Base-by-base conservation (phyloP, 2,113 vertebrate genomes). In the Onychorhynchus coronatus region DNA sequence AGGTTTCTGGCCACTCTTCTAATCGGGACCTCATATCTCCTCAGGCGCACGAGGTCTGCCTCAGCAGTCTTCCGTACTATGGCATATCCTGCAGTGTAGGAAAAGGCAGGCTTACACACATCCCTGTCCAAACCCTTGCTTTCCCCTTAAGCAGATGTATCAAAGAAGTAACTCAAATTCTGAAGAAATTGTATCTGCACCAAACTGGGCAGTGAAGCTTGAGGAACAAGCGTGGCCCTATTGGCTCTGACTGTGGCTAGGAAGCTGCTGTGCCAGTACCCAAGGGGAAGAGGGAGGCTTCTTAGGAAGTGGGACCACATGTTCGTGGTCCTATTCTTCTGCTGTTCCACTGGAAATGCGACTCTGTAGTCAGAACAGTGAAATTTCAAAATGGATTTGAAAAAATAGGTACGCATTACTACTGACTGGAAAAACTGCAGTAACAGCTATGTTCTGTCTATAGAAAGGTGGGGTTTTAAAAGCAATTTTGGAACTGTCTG, bases 21-120 rank as follows among this genome's bases (percentile, higher is more conserved):
- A 35, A 98, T 97, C 0, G 97, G 61, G 9, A 81, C 6, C 59
- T 97, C 97, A 0, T 98, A 98, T 62, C 67, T 95, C 88, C 95
- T 96, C 73, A 98, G 96, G 52, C 95, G 83, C 1, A 89, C 27
- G 1, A 97, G 56, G 62, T 98, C 98, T 24, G 82, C 91, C 73
- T 97, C 96, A 11, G 98, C 98, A 84, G 97, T 72, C 75, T 91
- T 98, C 67, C 93, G 76, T 17, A 98, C 89, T 42, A 91, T 94
- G 47, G 88, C 85, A 39, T 97, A 88, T 44, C 98, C 98, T 98
- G 87, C 0, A 0, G 59, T 0, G 2, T 22, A 67, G 52, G 77
- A n/a, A 91, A 49, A 86, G 65, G 61, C 42, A 61, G 52, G 33
- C 5, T 89, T 44, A 72, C 24, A 56, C 56, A 83, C 16, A 19